These are phyloP conservation scores for Meles meles DNA, from an alignment of 2,113 vertebrate species.

Conservation along the genomic window DNA sequence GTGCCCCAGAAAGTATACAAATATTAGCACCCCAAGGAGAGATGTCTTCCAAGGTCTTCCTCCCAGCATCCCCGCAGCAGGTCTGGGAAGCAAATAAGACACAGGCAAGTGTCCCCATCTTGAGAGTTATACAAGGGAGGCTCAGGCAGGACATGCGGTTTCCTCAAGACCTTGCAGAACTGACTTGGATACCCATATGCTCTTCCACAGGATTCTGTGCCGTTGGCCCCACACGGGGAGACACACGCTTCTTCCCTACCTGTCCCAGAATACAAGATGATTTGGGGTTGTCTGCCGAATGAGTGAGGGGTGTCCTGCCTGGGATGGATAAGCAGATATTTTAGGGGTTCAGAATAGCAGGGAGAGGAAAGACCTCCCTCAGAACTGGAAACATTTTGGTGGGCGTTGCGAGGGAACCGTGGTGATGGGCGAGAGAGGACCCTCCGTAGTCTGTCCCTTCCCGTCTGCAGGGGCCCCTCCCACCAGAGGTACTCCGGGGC, in stretches of 20 bases:
- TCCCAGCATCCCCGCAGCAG: not conserved
- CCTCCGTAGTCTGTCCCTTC: not conserved
- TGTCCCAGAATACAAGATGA: not conserved
- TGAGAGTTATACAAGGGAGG: not conserved
- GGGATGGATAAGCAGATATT: not conserved
- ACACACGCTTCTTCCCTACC: not conserved
- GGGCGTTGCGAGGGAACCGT: not conserved
- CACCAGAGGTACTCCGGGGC: not conserved
- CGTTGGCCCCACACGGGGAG: accelerated
- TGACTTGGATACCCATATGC: not conserved
- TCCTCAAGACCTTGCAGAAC: not conserved
- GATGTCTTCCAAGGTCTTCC: not conserved
- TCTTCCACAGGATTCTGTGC: not conserved
- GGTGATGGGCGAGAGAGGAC: too few relatives aligned
- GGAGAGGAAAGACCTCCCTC: accelerated
- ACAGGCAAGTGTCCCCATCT: accelerated
- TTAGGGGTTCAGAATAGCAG: not conserved
- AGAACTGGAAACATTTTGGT: not conserved
- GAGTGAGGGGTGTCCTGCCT: not conserved
- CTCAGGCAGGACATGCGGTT: accelerated
- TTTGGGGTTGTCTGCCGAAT: not conserved
- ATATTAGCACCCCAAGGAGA: not conserved
- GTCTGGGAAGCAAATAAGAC: not conserved
- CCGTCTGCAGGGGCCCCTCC: not conserved
- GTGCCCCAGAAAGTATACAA: not conserved